Percentiles rank a stretch among this genome's conserved stretches.
These are phyloP conservation scores for Amphiprion clarkii DNA, from an alignment of 2,797 vertebrate genomes.

Conservation along the genomic window DNA sequence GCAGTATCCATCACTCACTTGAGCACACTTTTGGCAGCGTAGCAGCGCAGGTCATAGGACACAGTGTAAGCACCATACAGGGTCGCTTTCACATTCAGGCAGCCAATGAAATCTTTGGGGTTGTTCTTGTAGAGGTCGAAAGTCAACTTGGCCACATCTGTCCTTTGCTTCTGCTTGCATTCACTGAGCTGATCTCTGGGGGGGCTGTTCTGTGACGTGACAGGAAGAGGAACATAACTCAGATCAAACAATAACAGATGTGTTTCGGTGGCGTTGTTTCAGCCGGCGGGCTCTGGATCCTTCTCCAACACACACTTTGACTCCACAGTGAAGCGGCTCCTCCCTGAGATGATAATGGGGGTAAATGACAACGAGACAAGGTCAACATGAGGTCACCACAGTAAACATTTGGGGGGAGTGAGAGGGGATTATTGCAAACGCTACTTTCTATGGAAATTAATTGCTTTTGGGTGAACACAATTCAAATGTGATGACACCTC, in stretches of 20 bases:
- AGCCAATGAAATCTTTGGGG: slow-evolving; percentile 93
- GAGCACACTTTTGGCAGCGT: slow-evolving; percentile 88
- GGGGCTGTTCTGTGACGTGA: slow-evolving; percentile 63
- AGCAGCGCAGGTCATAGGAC: slow-evolving; percentile 92
- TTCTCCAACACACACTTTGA: slow-evolving; percentile 18
- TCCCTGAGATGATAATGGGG: neutral
- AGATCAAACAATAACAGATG: slow-evolving; percentile 11
- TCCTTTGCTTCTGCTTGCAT: slow-evolving; percentile 77
- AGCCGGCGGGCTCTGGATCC: slow-evolving; percentile 11
- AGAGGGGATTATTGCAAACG: slow-evolving; percentile 34
- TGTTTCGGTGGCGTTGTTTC: slow-evolving; percentile 2
- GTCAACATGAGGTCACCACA: slow-evolving; percentile 39
- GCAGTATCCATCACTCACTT: slow-evolving; percentile 85
- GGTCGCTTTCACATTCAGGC: slow-evolving; percentile 91
- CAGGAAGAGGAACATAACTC: neutral
- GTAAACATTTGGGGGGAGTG: slow-evolving; percentile 34
- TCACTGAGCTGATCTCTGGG: slow-evolving; percentile 70
- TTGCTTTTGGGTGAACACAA: slow-evolving; percentile 50
- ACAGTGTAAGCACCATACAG: slow-evolving; percentile 92
- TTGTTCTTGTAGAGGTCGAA: slow-evolving; percentile 94
- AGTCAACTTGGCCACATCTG: slow-evolving; percentile 91
- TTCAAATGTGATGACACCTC: slow-evolving; percentile 38
- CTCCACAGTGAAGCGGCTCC: slow-evolving; percentile 36
- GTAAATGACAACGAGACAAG: slow-evolving; percentile 43
- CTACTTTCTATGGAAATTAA: slow-evolving; percentile 66